These are phyloP conservation scores for Tipula vernalis DNA, from an alignment of 2,888 invertebrate species.

Conservation along the genomic window DNA sequence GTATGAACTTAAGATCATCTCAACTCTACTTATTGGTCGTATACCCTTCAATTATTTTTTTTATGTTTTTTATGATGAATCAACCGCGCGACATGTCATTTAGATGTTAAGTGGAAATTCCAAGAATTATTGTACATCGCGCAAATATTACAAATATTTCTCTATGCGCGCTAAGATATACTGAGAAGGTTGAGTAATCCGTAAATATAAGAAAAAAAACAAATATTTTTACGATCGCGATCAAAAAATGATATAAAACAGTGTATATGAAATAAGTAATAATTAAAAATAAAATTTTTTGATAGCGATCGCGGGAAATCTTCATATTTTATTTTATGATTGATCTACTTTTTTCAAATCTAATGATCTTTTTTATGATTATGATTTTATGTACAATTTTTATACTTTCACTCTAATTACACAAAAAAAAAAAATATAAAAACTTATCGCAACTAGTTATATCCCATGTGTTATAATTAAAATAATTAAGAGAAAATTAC, in stretches of 20 bases:
- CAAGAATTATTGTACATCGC: background rate
- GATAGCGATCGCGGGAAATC: background rate
- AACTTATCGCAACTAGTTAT: background rate
- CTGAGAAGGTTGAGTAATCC: background rate
- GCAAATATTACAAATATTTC: background rate
- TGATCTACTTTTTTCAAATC: background rate
- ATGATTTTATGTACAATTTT: background rate
- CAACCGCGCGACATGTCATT: background rate
- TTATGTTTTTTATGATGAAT: background rate
- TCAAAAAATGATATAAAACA: background rate
- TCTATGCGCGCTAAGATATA: background rate
- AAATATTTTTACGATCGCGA: background rate
- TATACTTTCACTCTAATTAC: background rate
- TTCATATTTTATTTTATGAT: background rate
- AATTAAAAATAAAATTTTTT: background rate
- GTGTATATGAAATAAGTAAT: background rate
- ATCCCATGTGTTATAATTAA: background rate
- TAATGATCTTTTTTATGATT: background rate
- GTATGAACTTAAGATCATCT: background rate
- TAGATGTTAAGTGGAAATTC: background rate
- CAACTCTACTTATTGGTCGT: background rate
- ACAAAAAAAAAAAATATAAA: no score
- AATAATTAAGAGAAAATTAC: background rate
- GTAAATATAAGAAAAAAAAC: background rate
- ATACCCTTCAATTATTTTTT: background rate